Evolutionary conservation across 1,140 invertebrate genomes (phyloP), one percentile per base, ranked within the genome.

Genomic region (Conopomorpha cramerella): DNA sequence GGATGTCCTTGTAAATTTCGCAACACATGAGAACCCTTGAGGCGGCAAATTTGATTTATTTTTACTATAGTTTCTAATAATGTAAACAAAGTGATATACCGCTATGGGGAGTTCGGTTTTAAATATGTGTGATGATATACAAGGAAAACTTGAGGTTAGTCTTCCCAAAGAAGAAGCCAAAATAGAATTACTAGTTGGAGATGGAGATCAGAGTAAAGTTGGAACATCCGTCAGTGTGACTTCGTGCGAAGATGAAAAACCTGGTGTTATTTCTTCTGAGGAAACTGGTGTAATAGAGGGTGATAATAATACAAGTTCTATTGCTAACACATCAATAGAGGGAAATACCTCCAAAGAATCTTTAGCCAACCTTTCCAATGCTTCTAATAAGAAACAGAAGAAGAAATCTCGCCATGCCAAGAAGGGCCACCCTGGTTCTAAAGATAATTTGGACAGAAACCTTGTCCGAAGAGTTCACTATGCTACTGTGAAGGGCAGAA

Each of bases 81-180:
- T 46, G 43, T 44, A 38, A 45, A 36, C 49, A 42, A 46, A 6
- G 31, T 51, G 31, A 34, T 30, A 11, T 23, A 15, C 18, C 46
- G 46, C 44, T 55, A 76, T 76, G 71, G 67, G 61, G 46, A 72
- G 58, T 46, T 52, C 59, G 12, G 60, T 63, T 51, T 55, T 65
- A 57, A 63, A 46, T 49, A 66, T 88, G 8, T 84, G 89, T 51
- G 81, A 86, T 62, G 86, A 90, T 55, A 89, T 85, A 34, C 87
- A 86, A 56, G 80, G 85, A 40, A 89, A 91, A 68, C 84, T 90
- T 36, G 82, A 89, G 2, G n/a, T n/a, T n/a, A n/a, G n/a, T n/a
- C n/a, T n/a, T n/a, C n/a, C n/a, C n/a, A n/a, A 6, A 23, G 19
- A 23, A 23, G 19, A 23, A 23, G 10, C 19, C 19, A 23, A 4